Conservation (phyloP, 2,797 vertebrate species). For the Remorina albescens region DNA sequence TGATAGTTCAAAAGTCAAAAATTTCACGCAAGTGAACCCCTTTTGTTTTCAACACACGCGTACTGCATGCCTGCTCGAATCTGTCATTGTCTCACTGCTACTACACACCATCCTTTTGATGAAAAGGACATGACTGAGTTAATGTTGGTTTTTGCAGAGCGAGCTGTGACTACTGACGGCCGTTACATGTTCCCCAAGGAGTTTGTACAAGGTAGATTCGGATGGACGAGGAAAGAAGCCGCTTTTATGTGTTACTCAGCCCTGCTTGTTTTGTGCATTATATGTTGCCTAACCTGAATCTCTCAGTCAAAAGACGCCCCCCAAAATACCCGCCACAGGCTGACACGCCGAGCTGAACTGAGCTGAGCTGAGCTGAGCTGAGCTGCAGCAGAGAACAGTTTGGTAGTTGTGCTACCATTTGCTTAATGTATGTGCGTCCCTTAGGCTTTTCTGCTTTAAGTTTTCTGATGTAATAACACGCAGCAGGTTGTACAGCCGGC, state of each 20-base stretch:
- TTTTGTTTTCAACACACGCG: constrained; percentile 3
- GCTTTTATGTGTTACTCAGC: constrained; percentile 30
- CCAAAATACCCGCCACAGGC: constrained; percentile 49
- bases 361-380: constrained; percentile 42
- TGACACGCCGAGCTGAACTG: constrained; percentile 41
- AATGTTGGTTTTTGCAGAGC: constrained; percentile 88
- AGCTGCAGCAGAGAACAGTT: constrained; percentile 35
- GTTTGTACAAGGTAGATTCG: constrained; percentile 90
- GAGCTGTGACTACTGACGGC: constrained; percentile 93
- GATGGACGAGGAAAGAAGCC: constrained; percentile 30
- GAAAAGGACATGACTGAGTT: constrained; percentile 42
- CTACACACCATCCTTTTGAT: constrained; percentile 2
- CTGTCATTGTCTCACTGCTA: constrained; percentile 6
- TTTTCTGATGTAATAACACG: constrained; percentile 78
- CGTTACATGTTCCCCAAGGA: constrained; percentile 92
- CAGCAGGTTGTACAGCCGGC: constrained; percentile 71
- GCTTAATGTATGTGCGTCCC: constrained; percentile 76
- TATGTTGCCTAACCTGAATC: constrained; percentile 58
- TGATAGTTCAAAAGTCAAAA: background rate
- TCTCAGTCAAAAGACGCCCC: constrained; percentile 46
- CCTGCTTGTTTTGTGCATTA: constrained; percentile 62
- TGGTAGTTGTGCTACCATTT: constrained; percentile 67
- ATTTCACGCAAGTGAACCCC: background rate
- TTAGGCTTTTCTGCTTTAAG: constrained; percentile 71
- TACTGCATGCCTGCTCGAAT: constrained; percentile 19